Conservation (phyloP, 1,140 invertebrate genomes). For the Augochlora pura region DNA sequence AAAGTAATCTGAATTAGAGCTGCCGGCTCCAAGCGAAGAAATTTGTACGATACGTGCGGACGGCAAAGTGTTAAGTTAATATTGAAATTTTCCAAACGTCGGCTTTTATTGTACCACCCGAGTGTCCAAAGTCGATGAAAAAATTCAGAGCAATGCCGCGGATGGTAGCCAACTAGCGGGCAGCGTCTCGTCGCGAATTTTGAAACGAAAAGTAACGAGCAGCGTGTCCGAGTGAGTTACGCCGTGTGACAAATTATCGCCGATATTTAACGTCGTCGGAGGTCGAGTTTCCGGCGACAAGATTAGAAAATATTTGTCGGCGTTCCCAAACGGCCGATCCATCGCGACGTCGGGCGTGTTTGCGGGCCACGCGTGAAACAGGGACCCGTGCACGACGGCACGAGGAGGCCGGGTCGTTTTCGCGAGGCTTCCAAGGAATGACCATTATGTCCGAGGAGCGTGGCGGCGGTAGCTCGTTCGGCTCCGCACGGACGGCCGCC, state of each 20-base stretch:
- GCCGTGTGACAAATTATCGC: neutral
- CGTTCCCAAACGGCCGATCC: slow-evolving; percentile 10
- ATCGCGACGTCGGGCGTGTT: neutral
- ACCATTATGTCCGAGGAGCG: slow-evolving; percentile 60
- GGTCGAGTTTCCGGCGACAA: slow-evolving; percentile 8
- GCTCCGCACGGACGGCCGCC: slow-evolving; percentile 35
- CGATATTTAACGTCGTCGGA: slow-evolving; percentile 5
- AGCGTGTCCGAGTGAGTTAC: neutral
- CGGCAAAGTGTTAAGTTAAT: no score
- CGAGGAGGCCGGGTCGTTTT: neutral
- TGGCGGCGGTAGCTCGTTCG: slow-evolving; percentile 33
- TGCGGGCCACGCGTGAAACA: neutral
- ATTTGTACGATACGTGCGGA: no score
- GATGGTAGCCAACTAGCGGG: no score
- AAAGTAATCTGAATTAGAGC: no score
- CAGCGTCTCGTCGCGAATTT: no score
- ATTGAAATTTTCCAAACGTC: no score
- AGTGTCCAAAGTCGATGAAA: no score
- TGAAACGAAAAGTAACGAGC: neutral
- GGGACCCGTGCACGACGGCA: neutral
- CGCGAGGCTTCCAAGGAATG: slow-evolving; percentile 52
- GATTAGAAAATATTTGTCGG: slow-evolving; percentile 27
- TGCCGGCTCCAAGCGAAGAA: no score
- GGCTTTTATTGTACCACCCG: no score
- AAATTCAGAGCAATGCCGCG: no score